Base-by-base conservation (phyloP, 1,140 invertebrate species). In the Cepaea nemoralis region DNA sequence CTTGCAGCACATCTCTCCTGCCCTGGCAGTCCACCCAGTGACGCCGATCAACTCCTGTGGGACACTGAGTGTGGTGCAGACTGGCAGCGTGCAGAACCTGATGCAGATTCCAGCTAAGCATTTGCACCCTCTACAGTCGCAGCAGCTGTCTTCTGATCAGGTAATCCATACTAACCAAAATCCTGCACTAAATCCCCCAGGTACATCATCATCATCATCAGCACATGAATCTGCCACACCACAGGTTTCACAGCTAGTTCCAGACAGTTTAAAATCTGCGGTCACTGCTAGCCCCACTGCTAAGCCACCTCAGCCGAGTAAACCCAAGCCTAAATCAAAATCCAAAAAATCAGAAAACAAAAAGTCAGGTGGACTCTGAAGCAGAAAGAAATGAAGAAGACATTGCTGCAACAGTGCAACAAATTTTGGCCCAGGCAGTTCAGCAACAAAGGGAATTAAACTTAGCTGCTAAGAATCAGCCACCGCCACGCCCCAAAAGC, bases 291-390 rank as follows among this genome's bases (percentile, higher is more conserved):
- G 33, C 59, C 6, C 14, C 27, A 42, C 14, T 37, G 59, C 27
- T 2, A 79, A 42, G 39, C 24, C 63, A 67, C 27, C 39, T 6
- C 35, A 6, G 19, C 31, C 37, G 14, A 40, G 35, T 69, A 45
- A 67, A 45, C 10, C 59, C n/a, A 80, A 67, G 22, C 55, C 67
- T 1, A 80, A 80, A 48, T 80, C 78, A 8, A 73, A 80, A n/a
- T 80, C 69, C 14, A 80, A 80, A 73, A 80, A 80, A 80, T 71
- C 42, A 22, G 78, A 80, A 22, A 73, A 27, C 70, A 80, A 73
- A 39, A 80, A 80, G 33, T 12, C 16, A 8, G 0, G 3, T 27
- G 1, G 48, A 80, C 39, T 16, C 69, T n/a, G 67, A 80, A 69
- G 22, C 27, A 22, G 69, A 50, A 45, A 70, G n/a, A 55, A 73